Conservation (phyloP, 1,140 invertebrate species). For the Cydia amplana region DNA sequence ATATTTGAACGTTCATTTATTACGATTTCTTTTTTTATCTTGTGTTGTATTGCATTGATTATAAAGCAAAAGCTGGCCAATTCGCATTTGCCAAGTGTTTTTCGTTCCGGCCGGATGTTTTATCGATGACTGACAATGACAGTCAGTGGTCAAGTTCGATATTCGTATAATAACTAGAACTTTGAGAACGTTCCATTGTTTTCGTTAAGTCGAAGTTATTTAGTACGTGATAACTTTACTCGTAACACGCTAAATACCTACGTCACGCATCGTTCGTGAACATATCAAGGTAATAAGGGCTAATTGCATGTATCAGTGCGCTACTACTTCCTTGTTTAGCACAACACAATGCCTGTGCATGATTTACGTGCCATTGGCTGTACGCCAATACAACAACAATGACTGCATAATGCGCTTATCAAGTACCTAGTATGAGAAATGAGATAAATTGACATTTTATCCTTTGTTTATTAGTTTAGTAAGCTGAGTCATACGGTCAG, state of each 20-base stretch:
- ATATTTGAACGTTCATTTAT: constrained; percentile 48
- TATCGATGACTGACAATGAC: constrained; percentile 27
- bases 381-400: constrained; percentile 56
- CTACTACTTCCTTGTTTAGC: constrained; percentile 49
- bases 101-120: constrained; percentile 12
- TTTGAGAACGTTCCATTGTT: constrained; percentile 42
- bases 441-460: constrained; percentile 36
- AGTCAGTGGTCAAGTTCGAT: constrained; percentile 18
- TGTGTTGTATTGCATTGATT: constrained; percentile 38
- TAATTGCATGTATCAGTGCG: constrained; percentile 42
- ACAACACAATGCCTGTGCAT: constrained; percentile 41
- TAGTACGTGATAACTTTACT: constrained; percentile 45
- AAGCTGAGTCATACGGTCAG: constrained; percentile 52
- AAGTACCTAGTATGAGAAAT: constrained; percentile 33
- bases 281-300: constrained; percentile 56
- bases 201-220: constrained; percentile 38
- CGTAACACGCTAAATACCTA: constrained; percentile 36
- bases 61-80: not conserved
- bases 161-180: constrained; percentile 8
- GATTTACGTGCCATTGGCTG: constrained; percentile 53
- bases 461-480: constrained; percentile 57
- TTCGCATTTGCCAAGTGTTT: constrained; percentile 21
- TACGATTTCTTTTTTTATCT: constrained; percentile 61
- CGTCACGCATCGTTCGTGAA: constrained; percentile 47
- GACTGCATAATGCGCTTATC: constrained; percentile 40